Base-by-base conservation (phyloP, 2,888 invertebrate genomes). In the Rhogogaster chlorosoma region DNA sequence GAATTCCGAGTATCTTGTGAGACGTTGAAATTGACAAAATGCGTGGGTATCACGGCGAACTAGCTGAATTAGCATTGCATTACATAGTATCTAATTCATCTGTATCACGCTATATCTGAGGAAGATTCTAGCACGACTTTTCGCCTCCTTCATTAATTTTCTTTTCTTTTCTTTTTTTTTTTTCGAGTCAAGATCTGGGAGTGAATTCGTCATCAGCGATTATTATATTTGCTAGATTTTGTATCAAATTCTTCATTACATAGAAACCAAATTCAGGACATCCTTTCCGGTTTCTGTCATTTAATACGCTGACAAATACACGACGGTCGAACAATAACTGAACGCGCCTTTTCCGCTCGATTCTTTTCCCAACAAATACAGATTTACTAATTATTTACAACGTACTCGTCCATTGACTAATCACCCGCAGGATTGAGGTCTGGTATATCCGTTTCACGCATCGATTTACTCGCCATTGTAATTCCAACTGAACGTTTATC, bases 21-120 rank as follows among this genome's bases (percentile, higher is more conserved):
- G 80, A 80, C 57, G 61, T 80, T 49, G n/a, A 53, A 80, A 80
- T 80, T 80, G 80, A 80, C 80, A 15, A 80, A 22, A 80, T 32
- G 80, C 80, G 80, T 80, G 80, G 80, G 80, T 49, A 80, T 61
- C 36, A 22, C 38, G 36, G 22, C 12, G 61, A 61, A 80, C 49
- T 61, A 38, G 80, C 57, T 80, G 12, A 80, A 80, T 80, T 80
- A 80, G 80, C 80, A 80, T 61, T 29, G 29, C 61, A 80, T 61
- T 80, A 80, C 57, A 38, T 38, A 61, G 80, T 80, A 61, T 61
- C 61, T 80, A 80, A 80, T 61, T 57, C 38, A 61, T 61, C 57
- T 57, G 80, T 61, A 80, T 80, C 80, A 61, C 38, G 80, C 80
- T 61, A 61, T 32, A 80, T 80, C 57, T 57, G 57, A 22, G 15